Evolutionary conservation across 2,113 vertebrate species (phyloP).

Genomic region (Emydocephalus ijimae): DNA sequence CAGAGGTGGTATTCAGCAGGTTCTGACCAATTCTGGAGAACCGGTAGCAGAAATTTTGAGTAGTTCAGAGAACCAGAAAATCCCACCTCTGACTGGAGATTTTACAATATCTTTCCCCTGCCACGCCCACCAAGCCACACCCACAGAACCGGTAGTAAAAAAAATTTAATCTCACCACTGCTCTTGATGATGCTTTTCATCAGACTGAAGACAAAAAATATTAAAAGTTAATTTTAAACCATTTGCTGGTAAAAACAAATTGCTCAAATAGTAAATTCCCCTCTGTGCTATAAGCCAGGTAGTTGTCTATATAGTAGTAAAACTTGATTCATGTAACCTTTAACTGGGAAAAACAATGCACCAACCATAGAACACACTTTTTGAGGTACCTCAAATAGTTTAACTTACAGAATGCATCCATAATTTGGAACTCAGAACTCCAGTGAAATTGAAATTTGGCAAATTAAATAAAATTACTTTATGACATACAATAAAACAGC

Average conservation of each 20-base stretch:
- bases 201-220: not conserved
- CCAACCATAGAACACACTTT: not conserved
- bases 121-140: too few relatives aligned
- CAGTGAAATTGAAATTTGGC: not conserved
- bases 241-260: not conserved
- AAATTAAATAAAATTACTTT: not conserved
- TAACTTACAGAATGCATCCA: not conserved
- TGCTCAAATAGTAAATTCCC: not conserved
- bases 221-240: not conserved
- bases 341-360: not conserved
- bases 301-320: not conserved
- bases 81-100: too few relatives aligned
- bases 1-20: too few relatives aligned
- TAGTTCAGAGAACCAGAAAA: too few relatives aligned
- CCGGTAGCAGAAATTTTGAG: too few relatives aligned
- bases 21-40: too few relatives aligned
- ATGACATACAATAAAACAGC: not conserved
- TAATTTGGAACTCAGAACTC: not conserved
- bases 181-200: not conserved
- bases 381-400: not conserved
- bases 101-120: too few relatives aligned
- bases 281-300: not conserved
- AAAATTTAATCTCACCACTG: too few relatives aligned
- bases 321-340: not conserved
- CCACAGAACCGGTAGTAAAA: too few relatives aligned